A percentile compares a stretch with the other conserved stretches of the same genome.
phyloP scores from a whole-genome alignment of 2,113 vertebrate genomes.

The Varanus komodoensis region DNA sequence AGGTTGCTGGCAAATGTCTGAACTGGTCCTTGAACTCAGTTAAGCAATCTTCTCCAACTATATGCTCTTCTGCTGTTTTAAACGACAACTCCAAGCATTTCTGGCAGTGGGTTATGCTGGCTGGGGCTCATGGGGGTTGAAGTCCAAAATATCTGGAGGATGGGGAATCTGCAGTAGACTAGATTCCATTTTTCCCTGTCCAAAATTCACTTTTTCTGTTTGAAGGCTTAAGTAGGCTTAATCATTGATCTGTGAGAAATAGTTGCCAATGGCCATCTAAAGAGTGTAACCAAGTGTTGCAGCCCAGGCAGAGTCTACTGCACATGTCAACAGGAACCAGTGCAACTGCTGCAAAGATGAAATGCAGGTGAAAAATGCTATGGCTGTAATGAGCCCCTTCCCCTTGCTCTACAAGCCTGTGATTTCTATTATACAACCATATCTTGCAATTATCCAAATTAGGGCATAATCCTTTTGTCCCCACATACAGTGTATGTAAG shows the following conservation, averaged over 20 bases:
- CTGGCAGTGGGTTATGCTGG: no score
- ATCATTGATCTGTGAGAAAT: neutral
- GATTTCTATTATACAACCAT: neutral
- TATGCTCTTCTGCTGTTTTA: no score
- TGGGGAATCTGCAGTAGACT: no score
- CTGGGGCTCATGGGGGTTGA: no score
- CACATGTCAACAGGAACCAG: neutral
- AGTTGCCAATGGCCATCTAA: neutral
- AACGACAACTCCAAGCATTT: no score
- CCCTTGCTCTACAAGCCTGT: neutral
- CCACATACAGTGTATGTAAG: no score
- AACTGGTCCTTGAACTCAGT: neutral
- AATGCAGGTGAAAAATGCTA: no score
- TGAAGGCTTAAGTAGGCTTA: neutral
- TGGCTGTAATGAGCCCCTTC: no score
- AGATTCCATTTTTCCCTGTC: neutral
- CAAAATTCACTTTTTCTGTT: neutral
- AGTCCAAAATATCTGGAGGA: no score
- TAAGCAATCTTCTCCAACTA: no score
- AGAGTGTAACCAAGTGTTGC: neutral
- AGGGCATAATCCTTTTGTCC: no score
- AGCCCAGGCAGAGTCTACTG: neutral
- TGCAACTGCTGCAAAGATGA: neutral
- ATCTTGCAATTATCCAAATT: no score
- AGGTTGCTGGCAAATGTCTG: neutral